A percentile compares a stretch with the other conserved stretches of the same genome.
Evolutionary conservation across 2,113 vertebrate genomes (phyloP).

Genomic region (Thryonomys swinderianus): DNA sequence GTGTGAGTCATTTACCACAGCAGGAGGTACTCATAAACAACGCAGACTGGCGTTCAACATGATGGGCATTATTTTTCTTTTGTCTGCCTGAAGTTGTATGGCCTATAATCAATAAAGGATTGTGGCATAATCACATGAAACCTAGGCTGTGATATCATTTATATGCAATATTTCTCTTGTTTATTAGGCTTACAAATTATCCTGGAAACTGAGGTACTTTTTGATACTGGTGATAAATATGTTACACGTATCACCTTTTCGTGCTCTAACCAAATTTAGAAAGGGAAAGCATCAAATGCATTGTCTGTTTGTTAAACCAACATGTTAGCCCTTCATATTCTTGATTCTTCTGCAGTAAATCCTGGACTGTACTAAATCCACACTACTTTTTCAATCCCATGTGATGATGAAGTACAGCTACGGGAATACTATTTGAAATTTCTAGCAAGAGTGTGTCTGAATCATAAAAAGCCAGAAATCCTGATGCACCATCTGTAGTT

Average conservation of each 20-base stretch:
- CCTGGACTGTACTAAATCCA: slow-evolving; percentile 74
- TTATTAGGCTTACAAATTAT: slow-evolving; percentile 52
- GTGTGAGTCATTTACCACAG: slow-evolving; percentile 84
- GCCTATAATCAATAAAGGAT: slow-evolving; percentile 68
- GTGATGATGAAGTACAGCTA: slow-evolving; percentile 61
- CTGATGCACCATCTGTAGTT: slow-evolving; percentile 28
- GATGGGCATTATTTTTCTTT: slow-evolving; percentile 77
- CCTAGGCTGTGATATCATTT: slow-evolving; percentile 71
- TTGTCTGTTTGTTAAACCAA: slow-evolving; percentile 71
- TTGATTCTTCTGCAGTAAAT: slow-evolving; percentile 72
- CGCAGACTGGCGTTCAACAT: slow-evolving; percentile 72
- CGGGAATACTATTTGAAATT: slow-evolving; percentile 23
- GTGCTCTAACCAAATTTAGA: slow-evolving; percentile 68
- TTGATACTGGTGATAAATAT: slow-evolving; percentile 67
- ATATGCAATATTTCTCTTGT: slow-evolving; percentile 52
- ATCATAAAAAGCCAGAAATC: slow-evolving; percentile 40
- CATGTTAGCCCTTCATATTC: slow-evolving; percentile 69
- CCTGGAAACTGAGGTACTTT: slow-evolving; percentile 71
- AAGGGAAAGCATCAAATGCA: slow-evolving; percentile 75
- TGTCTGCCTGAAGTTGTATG: slow-evolving; percentile 73
- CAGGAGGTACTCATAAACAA: slow-evolving; percentile 80
- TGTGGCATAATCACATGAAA: slow-evolving; percentile 71
- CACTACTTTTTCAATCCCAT: slow-evolving; percentile 73
- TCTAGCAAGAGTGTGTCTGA: neutral
- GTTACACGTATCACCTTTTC: slow-evolving; percentile 61